A percentile compares a stretch with the other conserved stretches of the same genome.
Conservation (phyloP, 23 tunicate genomes). For the Halocynthia aurantium region DNA sequence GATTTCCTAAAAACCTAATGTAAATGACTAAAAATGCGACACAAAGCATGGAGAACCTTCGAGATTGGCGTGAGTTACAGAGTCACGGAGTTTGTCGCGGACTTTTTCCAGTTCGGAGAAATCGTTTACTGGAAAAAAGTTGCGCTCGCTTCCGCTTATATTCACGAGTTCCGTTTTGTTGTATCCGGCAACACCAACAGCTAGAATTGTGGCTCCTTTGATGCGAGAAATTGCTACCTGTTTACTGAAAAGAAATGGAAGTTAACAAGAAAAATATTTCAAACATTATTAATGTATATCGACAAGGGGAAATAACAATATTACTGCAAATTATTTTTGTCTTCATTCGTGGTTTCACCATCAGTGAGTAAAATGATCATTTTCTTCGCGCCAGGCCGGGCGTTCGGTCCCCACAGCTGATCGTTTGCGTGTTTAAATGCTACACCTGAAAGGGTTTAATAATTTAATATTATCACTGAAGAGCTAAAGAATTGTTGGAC, state of each 20-base stretch:
- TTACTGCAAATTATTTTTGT: slow-evolving; percentile 27
- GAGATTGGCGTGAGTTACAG: slow-evolving; percentile 30
- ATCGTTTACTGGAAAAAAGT: slow-evolving; percentile 61
- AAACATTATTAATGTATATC: background rate
- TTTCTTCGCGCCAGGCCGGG: slow-evolving; percentile 61
- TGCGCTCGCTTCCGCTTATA: slow-evolving; percentile 44
- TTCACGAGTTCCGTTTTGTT: slow-evolving; percentile 37
- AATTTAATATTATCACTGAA: background rate
- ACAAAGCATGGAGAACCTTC: slow-evolving; percentile 33
- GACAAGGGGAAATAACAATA: background rate
- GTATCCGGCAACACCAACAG: slow-evolving; percentile 67
- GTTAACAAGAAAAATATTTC: background rate
- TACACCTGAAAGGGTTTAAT: slow-evolving; percentile 14
- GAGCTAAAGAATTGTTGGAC: background rate
- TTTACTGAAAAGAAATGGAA: background rate
- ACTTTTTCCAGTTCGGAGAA: slow-evolving; percentile 77
- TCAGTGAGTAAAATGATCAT: slow-evolving; percentile 71
- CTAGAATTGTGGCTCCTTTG: slow-evolving; percentile 31
- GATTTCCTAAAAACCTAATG: too few relatives aligned
- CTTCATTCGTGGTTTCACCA: slow-evolving; percentile 44
- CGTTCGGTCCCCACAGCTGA: slow-evolving; percentile 25
- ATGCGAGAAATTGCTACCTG: slow-evolving; percentile 6
- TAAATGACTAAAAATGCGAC: too few relatives aligned
- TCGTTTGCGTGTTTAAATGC: slow-evolving; percentile 66
- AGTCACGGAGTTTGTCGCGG: slow-evolving; percentile 38